Evolutionary conservation across 2,888 invertebrate genomes (phyloP), one percentile per base, ranked within the genome.

Genomic region (Acleris literana): DNA sequence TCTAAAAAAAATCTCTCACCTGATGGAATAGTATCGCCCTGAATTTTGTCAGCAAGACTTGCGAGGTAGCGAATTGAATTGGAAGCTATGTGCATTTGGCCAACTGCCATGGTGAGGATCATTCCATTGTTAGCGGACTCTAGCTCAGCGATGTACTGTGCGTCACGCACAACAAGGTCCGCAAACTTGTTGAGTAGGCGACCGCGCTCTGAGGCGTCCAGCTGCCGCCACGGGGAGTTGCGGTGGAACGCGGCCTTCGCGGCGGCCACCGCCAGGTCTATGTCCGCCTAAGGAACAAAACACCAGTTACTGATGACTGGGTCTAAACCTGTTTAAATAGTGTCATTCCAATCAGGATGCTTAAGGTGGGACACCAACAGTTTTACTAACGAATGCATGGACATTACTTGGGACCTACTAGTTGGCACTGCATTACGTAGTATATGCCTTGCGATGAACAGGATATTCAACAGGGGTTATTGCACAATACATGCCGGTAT

Each of bases 111-210:
- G 7, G 87, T 81, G 76, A 94, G 95, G 0, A 98, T 96, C 86
- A 97, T 98, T 22, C 98, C 98, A 87, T 98, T 98, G 83, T 99
- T 97, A 67, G 97, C 83, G 0, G 98, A 97, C 91, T 99, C 98
- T 78, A 99, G 90, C 74, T 96, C 96, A 48, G 96, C 95, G 49
- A 97, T 80, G 75, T 97, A 97, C 2, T 91, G 89, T 3, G 91
- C 88, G 84, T 98, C 96, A 52, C 96, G 91, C 80, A 96, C 96
- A 13, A 98, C 92, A 0, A 97, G 91, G 84, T 97, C 96, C 0
- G 97, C 97, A 68, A 98, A 91, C 71, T 94, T 94, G 82, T 95
- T 88, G 4, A 98, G 83, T 1, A 98, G 87, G 20, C 89, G 81
- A 0, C 97, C 97, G 60, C 98, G 93, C 43, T 94, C 88, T 0